phyloP scores from a whole-genome alignment of 2,797 vertebrate species.

The Eulemur albifrons region DNA sequence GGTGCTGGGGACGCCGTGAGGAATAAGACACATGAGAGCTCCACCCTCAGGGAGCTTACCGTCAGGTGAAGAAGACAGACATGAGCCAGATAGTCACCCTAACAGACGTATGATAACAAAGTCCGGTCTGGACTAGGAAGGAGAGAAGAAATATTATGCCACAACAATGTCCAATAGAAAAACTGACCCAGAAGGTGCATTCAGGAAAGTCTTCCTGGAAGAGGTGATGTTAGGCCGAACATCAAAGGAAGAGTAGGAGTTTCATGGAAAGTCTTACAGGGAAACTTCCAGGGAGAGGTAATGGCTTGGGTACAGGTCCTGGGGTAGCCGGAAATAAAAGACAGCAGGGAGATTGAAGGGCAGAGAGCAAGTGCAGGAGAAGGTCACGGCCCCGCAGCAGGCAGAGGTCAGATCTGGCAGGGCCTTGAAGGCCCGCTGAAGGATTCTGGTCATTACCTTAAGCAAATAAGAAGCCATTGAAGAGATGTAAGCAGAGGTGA shows the following conservation, averaged over 20 bases:
- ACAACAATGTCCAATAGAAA: neutral
- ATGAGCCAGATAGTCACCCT: neutral
- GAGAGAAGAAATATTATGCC: neutral
- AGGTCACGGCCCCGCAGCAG: accelerated
- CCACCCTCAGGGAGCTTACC: neutral
- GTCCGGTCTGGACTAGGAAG: neutral
- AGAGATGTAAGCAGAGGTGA: neutral
- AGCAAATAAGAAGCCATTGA: neutral
- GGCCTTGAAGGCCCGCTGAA: neutral
- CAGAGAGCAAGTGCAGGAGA: neutral
- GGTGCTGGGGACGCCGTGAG: neutral
- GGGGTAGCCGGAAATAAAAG: neutral
- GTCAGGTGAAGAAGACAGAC: neutral
- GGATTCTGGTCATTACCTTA: neutral
- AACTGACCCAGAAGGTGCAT: neutral
- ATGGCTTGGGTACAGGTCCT: neutral
- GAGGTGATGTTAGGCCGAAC: neutral
- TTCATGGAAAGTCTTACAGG: neutral
- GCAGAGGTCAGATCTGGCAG: neutral
- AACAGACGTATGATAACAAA: neutral
- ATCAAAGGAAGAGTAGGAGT: neutral
- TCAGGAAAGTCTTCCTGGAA: neutral
- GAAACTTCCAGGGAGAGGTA: neutral
- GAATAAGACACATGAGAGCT: accelerated
- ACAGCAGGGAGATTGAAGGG: neutral